phyloP scores from a whole-genome alignment of 2,888 invertebrate species.

The Aquatica leii region DNA sequence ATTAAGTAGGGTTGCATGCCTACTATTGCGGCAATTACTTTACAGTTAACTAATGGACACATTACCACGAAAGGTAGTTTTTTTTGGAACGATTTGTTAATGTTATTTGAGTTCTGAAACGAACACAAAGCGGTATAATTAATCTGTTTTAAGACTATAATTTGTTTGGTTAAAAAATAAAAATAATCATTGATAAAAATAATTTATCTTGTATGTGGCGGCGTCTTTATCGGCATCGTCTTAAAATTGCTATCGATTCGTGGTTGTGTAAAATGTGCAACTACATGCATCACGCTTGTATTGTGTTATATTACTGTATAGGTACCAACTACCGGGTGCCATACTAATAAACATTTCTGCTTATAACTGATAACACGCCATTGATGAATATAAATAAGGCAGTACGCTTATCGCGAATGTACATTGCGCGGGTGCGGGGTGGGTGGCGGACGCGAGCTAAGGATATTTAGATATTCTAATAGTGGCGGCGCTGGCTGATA shows the following conservation, averaged over 20 bases:
- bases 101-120: too few relatives aligned
- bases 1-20: too few relatives aligned
- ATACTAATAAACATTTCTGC: slow-evolving; percentile 59
- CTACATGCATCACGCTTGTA: slow-evolving; percentile 31
- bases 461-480: slow-evolving; percentile 63
- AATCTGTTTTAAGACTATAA: too few relatives aligned
- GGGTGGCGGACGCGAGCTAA: slow-evolving; percentile 51
- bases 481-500: slow-evolving; percentile 60
- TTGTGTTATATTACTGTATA: slow-evolving; percentile 31
- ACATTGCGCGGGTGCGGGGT: slow-evolving; percentile 50
- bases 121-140: too few relatives aligned
- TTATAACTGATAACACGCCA: slow-evolving; percentile 60
- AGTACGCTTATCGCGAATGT: slow-evolving; percentile 57
- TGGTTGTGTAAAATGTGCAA: slow-evolving; percentile 32
- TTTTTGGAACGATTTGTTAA: too few relatives aligned
- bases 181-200: too few relatives aligned
- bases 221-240: slow-evolving; percentile 15
- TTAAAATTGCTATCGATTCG: slow-evolving; percentile 20
- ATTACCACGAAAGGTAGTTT: too few relatives aligned
- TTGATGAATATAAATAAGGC: slow-evolving; percentile 63
- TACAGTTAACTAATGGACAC: too few relatives aligned
- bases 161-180: too few relatives aligned
- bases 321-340: slow-evolving; percentile 38
- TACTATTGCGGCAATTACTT: too few relatives aligned
- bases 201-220: neutral